Percentiles rank a stretch among this genome's conserved stretches.
phyloP scores from a whole-genome alignment of 2,888 invertebrate species.

The Orthonychiurus folsomi region DNA sequence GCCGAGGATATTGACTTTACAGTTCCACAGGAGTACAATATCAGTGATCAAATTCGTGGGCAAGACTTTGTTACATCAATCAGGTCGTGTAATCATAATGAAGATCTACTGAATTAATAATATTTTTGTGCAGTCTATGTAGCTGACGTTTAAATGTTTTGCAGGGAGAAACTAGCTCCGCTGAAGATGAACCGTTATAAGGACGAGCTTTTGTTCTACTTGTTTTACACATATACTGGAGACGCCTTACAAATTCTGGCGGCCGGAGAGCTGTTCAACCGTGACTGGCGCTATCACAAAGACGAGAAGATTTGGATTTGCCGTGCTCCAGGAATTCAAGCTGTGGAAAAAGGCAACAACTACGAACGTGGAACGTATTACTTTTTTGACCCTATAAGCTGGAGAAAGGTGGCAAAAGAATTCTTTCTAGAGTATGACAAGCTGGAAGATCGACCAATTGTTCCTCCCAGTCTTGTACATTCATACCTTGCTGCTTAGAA shows the following conservation, averaged over 20 bases:
- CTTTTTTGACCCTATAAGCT: slow-evolving; percentile 97
- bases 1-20: slow-evolving; percentile 98
- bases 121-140: slow-evolving; percentile 6
- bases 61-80: slow-evolving; percentile 59
- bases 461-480: slow-evolving; percentile 54
- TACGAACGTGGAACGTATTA: slow-evolving; percentile 99
- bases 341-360: slow-evolving; percentile 87
- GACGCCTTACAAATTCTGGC: slow-evolving; percentile 81
- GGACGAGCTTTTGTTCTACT: slow-evolving; percentile 97
- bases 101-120: slow-evolving; percentile 3
- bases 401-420: slow-evolving; percentile 98
- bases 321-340: slow-evolving; percentile 87
- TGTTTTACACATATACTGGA: slow-evolving; percentile 98
- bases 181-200: slow-evolving; percentile 94
- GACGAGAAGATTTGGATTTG: slow-evolving; percentile 99
- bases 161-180: slow-evolving; percentile 83
- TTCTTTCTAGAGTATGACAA: slow-evolving; percentile 98
- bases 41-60: slow-evolving; percentile 53
- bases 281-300: slow-evolving; percentile 99
- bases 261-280: slow-evolving; percentile 56
- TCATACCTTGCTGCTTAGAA: slow-evolving; percentile 28
- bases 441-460: slow-evolving; percentile 83
- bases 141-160: slow-evolving; percentile 41
- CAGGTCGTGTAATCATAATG: slow-evolving; percentile 47
- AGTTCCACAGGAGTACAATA: slow-evolving; percentile 97